These are phyloP conservation scores for Calephelis perditalis DNA, from an alignment of 2,888 invertebrate genomes.

Conservation along the genomic window DNA sequence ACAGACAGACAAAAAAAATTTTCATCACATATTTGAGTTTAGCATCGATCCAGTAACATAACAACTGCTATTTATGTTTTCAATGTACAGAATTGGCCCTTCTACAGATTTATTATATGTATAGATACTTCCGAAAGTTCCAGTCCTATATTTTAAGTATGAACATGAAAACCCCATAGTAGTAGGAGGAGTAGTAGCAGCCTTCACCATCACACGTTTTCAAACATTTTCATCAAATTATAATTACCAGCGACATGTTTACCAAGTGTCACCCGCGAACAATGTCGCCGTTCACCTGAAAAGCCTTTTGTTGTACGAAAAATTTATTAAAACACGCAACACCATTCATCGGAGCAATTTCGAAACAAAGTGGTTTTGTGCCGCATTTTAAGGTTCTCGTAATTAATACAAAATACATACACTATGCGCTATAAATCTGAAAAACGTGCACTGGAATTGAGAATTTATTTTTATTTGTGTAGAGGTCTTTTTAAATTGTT, in stretches of 20 bases:
- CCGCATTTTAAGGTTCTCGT: constrained; percentile 20
- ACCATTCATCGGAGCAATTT: constrained; percentile 17
- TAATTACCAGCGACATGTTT: constrained; percentile 12
- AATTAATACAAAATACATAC: constrained; percentile 21
- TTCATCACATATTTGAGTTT: no score
- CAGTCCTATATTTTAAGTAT: background rate
- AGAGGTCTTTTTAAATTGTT: background rate
- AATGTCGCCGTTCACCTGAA: constrained; percentile 11
- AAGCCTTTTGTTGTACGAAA: constrained; percentile 16
- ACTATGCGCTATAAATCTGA: constrained; percentile 8
- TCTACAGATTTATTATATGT: no score
- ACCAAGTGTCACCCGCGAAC: constrained; percentile 8
- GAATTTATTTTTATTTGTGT: background rate
- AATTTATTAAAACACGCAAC: constrained; percentile 17
- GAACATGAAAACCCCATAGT: background rate
- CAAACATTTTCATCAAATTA: constrained; percentile 10
- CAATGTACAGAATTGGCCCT: no score
- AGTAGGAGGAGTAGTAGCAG: background rate
- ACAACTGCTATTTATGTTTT: no score
- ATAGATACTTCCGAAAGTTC: background rate
- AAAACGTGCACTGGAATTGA: background rate
- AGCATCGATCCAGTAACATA: no score
- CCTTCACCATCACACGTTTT: background rate
- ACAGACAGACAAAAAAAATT: no score
- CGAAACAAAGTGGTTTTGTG: constrained; percentile 17